Conservation (phyloP, 2,888 invertebrate genomes). For the Deroplatys truncata region DNA sequence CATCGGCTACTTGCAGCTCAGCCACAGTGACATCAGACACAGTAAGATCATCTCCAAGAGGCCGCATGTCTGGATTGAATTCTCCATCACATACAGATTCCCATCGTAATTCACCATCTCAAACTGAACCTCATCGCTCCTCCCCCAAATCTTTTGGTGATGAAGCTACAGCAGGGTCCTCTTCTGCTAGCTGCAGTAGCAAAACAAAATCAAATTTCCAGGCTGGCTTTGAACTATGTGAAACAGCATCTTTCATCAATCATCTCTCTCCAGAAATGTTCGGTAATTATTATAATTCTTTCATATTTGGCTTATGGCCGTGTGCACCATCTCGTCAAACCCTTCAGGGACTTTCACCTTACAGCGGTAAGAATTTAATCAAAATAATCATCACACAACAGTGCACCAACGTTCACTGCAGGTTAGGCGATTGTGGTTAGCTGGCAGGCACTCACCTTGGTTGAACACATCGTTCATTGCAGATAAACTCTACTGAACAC, state of each 20-base stretch:
- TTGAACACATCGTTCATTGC: too few species aligned
- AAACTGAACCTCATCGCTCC: neutral
- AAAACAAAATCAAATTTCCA: constrained; percentile 34
- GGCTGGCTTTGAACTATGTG: constrained; percentile 41
- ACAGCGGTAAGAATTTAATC: too few species aligned
- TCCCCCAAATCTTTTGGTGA: neutral
- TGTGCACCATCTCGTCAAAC: too few species aligned
- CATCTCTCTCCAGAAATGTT: constrained; percentile 46
- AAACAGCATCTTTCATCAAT: constrained; percentile 40
- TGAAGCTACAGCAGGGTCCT: constrained; percentile 21
- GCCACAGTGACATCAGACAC: constrained; percentile 25
- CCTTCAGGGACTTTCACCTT: too few species aligned
- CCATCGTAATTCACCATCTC: constrained; percentile 20
- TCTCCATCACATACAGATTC: constrained; percentile 20
- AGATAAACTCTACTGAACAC: too few species aligned
- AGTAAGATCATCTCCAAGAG: constrained; percentile 25
- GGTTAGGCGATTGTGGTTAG: too few species aligned
- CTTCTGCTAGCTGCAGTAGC: constrained; percentile 10
- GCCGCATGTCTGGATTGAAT: constrained; percentile 17
- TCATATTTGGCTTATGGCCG: too few species aligned
- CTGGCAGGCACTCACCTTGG: too few species aligned
- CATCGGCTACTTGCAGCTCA: constrained; percentile 19
- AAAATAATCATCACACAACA: too few species aligned
- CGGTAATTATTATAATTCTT: constrained; percentile 39
- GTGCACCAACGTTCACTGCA: too few species aligned